Conservation (phyloP, 2,888 invertebrate species). For the Acleris holmiana region DNA sequence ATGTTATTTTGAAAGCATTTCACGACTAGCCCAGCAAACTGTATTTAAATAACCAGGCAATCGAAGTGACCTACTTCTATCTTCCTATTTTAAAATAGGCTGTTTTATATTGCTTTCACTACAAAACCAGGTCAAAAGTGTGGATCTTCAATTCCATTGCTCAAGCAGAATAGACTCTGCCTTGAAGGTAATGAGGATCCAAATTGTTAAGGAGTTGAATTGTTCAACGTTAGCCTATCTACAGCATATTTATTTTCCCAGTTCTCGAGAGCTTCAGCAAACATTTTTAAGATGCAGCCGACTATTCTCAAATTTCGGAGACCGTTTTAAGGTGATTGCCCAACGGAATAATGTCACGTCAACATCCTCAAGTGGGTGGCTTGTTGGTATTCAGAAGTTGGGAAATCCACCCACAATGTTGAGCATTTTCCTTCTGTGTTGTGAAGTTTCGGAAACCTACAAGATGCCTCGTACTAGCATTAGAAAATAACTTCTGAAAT, state of each 20-base stretch:
- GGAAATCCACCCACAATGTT: too few relatives aligned
- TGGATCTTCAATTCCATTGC: too few relatives aligned
- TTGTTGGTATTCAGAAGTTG: neutral
- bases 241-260: neutral
- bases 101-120: constrained; percentile 3
- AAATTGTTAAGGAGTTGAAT: too few relatives aligned
- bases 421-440: too few relatives aligned
- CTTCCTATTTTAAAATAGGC: constrained; percentile 21
- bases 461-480: too few relatives aligned
- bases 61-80: constrained; percentile 29
- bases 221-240: too few relatives aligned
- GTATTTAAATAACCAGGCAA: constrained; percentile 30
- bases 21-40: constrained; percentile 29
- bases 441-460: too few relatives aligned
- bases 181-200: too few relatives aligned
- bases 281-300: constrained; percentile 7
- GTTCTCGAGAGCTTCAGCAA: constrained; percentile 4
- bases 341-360: constrained; percentile 13
- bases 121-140: neutral
- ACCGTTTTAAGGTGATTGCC: constrained; percentile 24
- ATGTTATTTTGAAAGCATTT: constrained; percentile 30
- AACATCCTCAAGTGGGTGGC: constrained; percentile 9
- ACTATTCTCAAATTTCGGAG: constrained; percentile 20
- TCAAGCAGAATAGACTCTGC: too few relatives aligned
- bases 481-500: too few relatives aligned